A percentile compares a stretch with the other conserved stretches of the same genome.
These are phyloP conservation scores for Saccopteryx bilineata DNA, from an alignment of 2,113 vertebrate genomes.

Conservation along the genomic window DNA sequence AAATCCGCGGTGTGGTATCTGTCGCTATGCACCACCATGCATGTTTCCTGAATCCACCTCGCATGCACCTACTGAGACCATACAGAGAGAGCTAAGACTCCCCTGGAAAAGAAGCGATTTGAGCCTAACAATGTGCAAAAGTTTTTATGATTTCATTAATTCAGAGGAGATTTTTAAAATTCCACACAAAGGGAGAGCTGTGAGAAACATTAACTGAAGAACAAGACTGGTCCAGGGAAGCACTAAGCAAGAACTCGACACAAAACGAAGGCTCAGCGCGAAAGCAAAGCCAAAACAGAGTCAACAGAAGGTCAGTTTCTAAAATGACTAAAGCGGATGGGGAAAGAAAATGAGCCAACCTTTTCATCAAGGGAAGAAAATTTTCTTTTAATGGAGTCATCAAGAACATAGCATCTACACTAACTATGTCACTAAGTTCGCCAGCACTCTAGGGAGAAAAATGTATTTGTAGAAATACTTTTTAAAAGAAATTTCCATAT, in stretches of 20 bases:
- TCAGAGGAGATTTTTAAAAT: neutral
- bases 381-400: neutral
- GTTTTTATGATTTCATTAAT: neutral
- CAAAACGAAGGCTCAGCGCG: neutral
- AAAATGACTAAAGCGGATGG: neutral
- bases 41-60: conserved; percentile 7
- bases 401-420: neutral
- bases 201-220: neutral
- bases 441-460: conserved; percentile 24
- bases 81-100: neutral
- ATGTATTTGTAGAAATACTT: neutral
- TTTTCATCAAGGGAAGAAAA: neutral
- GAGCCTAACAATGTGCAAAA: neutral
- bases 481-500: neutral
- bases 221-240: neutral
- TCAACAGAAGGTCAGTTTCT: neutral
- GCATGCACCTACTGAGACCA: neutral
- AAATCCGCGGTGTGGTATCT: neutral
- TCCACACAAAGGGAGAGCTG: neutral
- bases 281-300: neutral
- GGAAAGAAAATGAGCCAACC: neutral
- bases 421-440: neutral
- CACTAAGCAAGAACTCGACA: neutral
- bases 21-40: neutral
- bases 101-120: neutral